A percentile compares a stretch with the other conserved stretches of the same genome.
phyloP scores from a whole-genome alignment of 2,113 vertebrate species.

The Oenanthe melanoleuca region DNA sequence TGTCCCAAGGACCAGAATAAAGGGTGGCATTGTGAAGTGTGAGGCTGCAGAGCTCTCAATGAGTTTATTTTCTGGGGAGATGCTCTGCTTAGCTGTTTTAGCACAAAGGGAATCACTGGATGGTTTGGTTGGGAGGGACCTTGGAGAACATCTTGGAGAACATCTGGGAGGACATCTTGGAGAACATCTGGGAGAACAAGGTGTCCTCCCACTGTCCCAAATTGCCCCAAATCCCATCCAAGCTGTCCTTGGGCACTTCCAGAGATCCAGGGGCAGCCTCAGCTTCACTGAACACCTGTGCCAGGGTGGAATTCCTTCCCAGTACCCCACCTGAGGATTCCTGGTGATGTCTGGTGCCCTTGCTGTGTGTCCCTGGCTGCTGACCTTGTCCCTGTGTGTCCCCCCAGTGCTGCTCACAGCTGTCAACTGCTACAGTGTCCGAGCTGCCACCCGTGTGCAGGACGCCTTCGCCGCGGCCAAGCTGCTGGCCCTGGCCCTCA shows the following conservation, averaged over 20 bases:
- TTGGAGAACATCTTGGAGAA: background rate
- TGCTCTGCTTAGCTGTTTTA: background rate
- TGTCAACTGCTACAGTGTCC: slow-evolving; percentile 97
- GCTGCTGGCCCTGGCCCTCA: slow-evolving; percentile 87
- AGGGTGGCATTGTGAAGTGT: rapidly evolving
- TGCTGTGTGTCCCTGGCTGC: background rate
- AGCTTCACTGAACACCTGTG: background rate
- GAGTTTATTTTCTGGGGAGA: background rate
- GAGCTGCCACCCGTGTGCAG: slow-evolving; percentile 93
- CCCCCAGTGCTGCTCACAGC: slow-evolving; percentile 89
- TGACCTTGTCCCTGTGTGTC: background rate
- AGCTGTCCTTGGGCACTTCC: rapidly evolving
- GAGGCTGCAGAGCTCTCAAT: background rate
- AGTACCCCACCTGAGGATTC: rapidly evolving
- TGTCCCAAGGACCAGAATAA: background rate
- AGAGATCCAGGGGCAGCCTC: background rate
- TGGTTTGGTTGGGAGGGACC: background rate
- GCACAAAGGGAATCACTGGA: background rate
- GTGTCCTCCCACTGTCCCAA: background rate
- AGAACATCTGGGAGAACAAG: background rate
- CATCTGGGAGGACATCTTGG: background rate
- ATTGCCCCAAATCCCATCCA: background rate
- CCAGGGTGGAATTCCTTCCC: rapidly evolving
- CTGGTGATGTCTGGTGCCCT: rapidly evolving
- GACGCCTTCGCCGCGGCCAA: slow-evolving; percentile 94